phyloP scores from a whole-genome alignment of 2,888 invertebrate genomes.

The Nebria salina region DNA sequence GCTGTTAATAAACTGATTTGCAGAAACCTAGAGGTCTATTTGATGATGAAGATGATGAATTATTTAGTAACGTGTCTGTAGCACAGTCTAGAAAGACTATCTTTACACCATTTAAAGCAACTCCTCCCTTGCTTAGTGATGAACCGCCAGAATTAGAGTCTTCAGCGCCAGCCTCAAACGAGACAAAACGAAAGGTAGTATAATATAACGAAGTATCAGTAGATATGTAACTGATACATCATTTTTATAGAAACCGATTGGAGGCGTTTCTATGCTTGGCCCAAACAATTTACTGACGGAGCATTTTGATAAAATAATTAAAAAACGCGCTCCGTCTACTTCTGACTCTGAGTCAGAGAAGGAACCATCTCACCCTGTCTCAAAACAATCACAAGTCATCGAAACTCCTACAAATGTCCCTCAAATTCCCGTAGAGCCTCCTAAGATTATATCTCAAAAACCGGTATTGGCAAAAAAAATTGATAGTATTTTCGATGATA shows the following conservation, averaged over 20 bases:
- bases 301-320: conserved; percentile 35
- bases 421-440: conserved; percentile 6
- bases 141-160: conserved; percentile 55
- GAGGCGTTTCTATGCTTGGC: conserved; percentile 70
- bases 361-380: neutral
- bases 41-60: conserved; percentile 57
- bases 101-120: conserved; percentile 51
- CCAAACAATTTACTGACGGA: conserved; percentile 27
- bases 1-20: conserved; percentile 37
- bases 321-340: conserved; percentile 31
- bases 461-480: conserved; percentile 19
- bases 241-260: conserved; percentile 68
- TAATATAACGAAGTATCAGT: neutral
- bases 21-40: conserved; percentile 56
- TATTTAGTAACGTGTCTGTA: conserved; percentile 50
- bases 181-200: conserved; percentile 44
- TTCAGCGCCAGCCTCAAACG: neutral
- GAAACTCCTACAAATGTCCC: conserved; percentile 3
- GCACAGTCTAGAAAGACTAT: conserved; percentile 48
- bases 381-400: conserved; percentile 10
- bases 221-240: no score
- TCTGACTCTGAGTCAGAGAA: conserved; percentile 40
- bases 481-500: conserved; percentile 34
- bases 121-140: conserved; percentile 54
- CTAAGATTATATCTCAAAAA: conserved; percentile 14